These are phyloP conservation scores for Sebastes itinus DNA, from an alignment of 2,797 vertebrate genomes.

Conservation along the genomic window DNA sequence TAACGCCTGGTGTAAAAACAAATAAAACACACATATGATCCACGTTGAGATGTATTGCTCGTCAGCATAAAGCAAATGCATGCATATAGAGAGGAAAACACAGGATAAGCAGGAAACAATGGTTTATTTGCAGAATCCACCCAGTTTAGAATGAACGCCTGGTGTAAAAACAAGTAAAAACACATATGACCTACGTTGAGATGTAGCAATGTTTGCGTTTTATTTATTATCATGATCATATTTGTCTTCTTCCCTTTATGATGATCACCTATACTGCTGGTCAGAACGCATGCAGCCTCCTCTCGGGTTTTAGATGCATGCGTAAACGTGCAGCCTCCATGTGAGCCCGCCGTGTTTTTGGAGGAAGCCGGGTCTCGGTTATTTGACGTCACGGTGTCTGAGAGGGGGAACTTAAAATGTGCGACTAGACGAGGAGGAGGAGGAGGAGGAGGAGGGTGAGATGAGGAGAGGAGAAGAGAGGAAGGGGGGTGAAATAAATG, in stretches of 20 bases:
- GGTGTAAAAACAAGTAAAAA: no score
- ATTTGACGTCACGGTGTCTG: slow-evolving; percentile 82
- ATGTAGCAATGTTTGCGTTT: background rate
- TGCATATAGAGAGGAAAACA: no score
- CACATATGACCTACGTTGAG: background rate
- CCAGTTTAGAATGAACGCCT: no score
- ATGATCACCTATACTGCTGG: background rate
- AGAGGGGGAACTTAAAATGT: slow-evolving; percentile 74
- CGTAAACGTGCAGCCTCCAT: slow-evolving; percentile 46
- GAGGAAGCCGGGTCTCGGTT: slow-evolving; percentile 72
- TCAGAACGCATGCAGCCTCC: slow-evolving; percentile 1
- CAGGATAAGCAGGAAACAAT: no score
- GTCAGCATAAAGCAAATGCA: no score
- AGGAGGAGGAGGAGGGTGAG: background rate
- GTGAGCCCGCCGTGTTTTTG: slow-evolving; percentile 48
- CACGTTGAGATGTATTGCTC: no score
- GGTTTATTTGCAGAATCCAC: no score
- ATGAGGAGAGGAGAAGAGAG: background rate
- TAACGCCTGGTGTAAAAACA: no score
- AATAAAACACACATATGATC: no score
- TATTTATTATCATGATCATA: background rate
- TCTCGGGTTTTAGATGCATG: background rate
- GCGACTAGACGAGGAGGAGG: slow-evolving; percentile 55
- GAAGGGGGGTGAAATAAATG: slow-evolving; percentile 40
- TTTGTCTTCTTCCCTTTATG: background rate